These are phyloP conservation scores for Diadophis punctatus DNA, from an alignment of 2,113 vertebrate species.

Conservation along the genomic window DNA sequence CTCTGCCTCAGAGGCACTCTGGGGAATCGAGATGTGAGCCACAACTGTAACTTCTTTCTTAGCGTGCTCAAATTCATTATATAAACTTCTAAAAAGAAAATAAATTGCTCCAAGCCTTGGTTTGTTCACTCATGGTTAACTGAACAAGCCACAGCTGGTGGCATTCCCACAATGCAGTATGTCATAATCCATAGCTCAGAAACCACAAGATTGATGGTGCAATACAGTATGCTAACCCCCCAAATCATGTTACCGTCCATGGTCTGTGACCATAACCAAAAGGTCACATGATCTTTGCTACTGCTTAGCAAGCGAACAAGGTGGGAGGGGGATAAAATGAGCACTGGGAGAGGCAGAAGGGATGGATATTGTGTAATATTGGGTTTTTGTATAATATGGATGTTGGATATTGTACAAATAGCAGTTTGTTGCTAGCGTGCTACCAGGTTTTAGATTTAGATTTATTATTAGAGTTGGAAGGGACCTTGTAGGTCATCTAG, in stretches of 20 bases:
- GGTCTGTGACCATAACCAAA: background rate
- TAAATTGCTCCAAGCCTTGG: background rate
- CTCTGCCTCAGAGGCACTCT: background rate
- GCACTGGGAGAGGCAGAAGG: background rate
- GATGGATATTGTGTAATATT: background rate
- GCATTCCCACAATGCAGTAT: background rate
- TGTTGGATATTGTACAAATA: no score
- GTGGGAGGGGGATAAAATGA: background rate
- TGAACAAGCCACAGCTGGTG: background rate
- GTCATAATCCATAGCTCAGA: background rate
- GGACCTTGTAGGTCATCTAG: no score
- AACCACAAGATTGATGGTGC: background rate
- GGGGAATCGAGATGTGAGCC: background rate
- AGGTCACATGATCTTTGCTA: background rate
- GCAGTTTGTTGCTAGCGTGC: background rate
- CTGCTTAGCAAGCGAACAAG: background rate
- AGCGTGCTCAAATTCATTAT: background rate
- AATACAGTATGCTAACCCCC: background rate
- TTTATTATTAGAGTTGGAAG: no score
- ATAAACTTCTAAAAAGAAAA: background rate
- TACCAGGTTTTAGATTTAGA: no score
- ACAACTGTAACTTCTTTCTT: background rate
- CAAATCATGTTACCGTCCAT: background rate
- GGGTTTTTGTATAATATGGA: no score
- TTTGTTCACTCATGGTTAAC: background rate